Evolutionary conservation across 2,888 invertebrate genomes (phyloP).

Genomic region (Phragmatobia fuliginosa): DNA sequence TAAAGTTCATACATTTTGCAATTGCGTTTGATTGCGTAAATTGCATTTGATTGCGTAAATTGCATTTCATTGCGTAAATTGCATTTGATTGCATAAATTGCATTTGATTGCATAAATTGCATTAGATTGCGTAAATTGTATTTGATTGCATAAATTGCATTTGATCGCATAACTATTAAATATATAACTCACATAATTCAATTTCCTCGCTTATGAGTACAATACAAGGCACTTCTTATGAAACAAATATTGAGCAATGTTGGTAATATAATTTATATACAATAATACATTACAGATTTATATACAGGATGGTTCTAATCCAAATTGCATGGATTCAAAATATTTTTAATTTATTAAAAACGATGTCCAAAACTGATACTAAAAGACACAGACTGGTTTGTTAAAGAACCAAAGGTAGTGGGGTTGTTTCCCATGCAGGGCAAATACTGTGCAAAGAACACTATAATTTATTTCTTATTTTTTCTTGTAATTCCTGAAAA

Average conservation of each 20-base stretch:
- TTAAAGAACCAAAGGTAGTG: too few species aligned
- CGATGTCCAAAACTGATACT: too few species aligned
- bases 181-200: background rate
- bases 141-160: background rate
- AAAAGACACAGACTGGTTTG: too few species aligned
- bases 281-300: background rate
- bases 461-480: too few species aligned
- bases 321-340: too few species aligned
- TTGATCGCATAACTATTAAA: background rate
- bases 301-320: background rate
- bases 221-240: constrained; percentile 39
- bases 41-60: background rate
- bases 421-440: too few species aligned
- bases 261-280: background rate
- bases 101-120: too few species aligned
- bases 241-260: constrained; percentile 23
- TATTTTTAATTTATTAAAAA: too few species aligned
- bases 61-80: background rate
- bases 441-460: too few species aligned
- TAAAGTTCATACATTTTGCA: background rate
- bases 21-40: background rate
- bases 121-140: background rate
- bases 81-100: background rate
- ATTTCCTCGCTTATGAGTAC: constrained; percentile 2
- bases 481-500: too few species aligned